Evolutionary conservation across 2,888 invertebrate genomes (phyloP).

Genomic region (Tetragnatha montana): DNA sequence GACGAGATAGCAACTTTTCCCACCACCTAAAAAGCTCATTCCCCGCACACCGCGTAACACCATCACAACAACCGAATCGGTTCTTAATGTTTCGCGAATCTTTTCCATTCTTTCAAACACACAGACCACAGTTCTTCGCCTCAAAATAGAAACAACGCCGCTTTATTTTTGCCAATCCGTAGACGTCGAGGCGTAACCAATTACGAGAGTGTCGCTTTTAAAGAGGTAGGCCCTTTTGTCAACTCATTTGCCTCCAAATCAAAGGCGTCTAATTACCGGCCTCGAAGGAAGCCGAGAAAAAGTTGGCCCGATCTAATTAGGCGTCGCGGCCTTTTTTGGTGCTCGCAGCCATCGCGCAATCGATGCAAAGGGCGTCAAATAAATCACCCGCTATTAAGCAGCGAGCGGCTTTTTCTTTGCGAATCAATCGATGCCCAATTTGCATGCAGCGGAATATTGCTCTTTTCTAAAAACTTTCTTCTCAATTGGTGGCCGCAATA

Average conservation of each 20-base stretch:
- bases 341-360: conserved; percentile 14
- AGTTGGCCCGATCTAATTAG: not conserved
- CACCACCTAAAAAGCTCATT: too few species aligned
- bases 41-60: too few species aligned
- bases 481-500: conserved; percentile 35
- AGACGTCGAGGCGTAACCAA: too few species aligned
- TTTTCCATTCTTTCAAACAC: too few species aligned
- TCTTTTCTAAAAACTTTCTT: conserved; percentile 12
- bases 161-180: too few species aligned
- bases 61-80: too few species aligned
- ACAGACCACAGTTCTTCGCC: too few species aligned
- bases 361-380: conserved; percentile 26
- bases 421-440: conserved; percentile 55
- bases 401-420: conserved; percentile 3
- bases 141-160: too few species aligned
- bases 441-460: conserved; percentile 47
- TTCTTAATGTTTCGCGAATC: too few species aligned
- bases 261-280: not conserved
- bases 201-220: too few species aligned
- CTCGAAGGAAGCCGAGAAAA: conserved; percentile 19
- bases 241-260: not conserved
- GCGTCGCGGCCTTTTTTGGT: not conserved
- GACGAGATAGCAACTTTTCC: too few species aligned
- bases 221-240: too few species aligned
- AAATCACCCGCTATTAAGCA: conserved; percentile 54